phyloP scores from a whole-genome alignment of 2,113 vertebrate genomes.

The Prionailurus bengalensis region DNA sequence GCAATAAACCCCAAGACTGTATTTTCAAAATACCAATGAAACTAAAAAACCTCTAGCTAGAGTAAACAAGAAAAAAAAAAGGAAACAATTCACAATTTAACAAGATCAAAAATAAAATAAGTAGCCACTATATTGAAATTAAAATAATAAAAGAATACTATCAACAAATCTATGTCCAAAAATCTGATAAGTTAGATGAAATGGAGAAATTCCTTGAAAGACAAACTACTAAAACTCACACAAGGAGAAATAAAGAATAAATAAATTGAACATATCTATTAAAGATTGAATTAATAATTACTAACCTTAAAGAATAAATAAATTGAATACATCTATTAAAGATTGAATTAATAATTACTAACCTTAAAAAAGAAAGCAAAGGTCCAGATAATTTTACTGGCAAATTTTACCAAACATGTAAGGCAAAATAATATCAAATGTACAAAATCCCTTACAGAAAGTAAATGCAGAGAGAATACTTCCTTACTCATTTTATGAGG shows the following conservation, averaged over 20 bases:
- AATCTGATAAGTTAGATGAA: not conserved
- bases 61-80: not conserved
- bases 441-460: not conserved
- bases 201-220: not conserved
- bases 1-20: not conserved
- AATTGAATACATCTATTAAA: not conserved
- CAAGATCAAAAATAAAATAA: not conserved
- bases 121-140: not conserved
- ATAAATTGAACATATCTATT: not conserved
- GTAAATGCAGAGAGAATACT: not conserved
- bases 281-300: not conserved
- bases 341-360: not conserved
- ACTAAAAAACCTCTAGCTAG: not conserved
- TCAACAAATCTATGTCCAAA: not conserved
- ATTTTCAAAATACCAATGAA: not conserved
- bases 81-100: not conserved
- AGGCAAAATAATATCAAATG: not conserved
- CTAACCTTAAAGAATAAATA: not conserved
- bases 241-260: not conserved
- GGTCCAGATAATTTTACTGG: not conserved
- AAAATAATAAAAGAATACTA: not conserved
- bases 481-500: not conserved
- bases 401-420: not conserved
- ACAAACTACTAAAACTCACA: not conserved
- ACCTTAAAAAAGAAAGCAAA: not conserved